A percentile compares a stretch with the other conserved stretches of the same genome.
phyloP scores from a whole-genome alignment of 1,140 invertebrate genomes.

The Eupeodes corollae region DNA sequence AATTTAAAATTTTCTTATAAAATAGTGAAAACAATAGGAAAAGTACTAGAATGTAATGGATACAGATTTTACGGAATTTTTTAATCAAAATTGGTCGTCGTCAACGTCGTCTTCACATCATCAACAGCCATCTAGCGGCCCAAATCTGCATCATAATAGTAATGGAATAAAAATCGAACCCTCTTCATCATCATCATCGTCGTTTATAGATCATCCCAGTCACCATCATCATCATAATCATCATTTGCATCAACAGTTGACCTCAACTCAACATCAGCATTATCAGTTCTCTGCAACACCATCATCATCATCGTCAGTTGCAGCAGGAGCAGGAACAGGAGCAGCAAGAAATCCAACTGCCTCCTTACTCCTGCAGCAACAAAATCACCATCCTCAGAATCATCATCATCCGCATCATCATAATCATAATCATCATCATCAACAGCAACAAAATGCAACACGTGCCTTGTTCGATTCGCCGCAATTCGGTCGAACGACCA shows the following conservation, averaged over 20 bases:
- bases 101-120: too few species aligned
- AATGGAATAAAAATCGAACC: neutral
- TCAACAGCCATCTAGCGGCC: neutral
- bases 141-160: neutral
- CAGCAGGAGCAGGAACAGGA: neutral
- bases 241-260: slow-evolving; percentile 16
- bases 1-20: too few species aligned
- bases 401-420: too few species aligned
- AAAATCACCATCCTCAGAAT: neutral
- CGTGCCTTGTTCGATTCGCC: neutral
- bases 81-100: slow-evolving; percentile 6
- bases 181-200: slow-evolving; percentile 18
- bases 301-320: neutral
- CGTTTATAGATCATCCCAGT: too few species aligned
- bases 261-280: slow-evolving; percentile 36
- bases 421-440: too few species aligned
- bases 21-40: neutral
- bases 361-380: neutral
- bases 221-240: slow-evolving; percentile 6
- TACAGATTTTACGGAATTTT: slow-evolving; percentile 5
- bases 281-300: slow-evolving; percentile 17
- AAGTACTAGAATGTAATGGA: slow-evolving; percentile 1
- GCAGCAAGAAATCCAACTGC: too few species aligned
- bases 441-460: neutral
- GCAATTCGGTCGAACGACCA: slow-evolving; percentile 3